Evolutionary conservation across 2,113 vertebrate species (phyloP).

Genomic region (Vombatus ursinus): DNA sequence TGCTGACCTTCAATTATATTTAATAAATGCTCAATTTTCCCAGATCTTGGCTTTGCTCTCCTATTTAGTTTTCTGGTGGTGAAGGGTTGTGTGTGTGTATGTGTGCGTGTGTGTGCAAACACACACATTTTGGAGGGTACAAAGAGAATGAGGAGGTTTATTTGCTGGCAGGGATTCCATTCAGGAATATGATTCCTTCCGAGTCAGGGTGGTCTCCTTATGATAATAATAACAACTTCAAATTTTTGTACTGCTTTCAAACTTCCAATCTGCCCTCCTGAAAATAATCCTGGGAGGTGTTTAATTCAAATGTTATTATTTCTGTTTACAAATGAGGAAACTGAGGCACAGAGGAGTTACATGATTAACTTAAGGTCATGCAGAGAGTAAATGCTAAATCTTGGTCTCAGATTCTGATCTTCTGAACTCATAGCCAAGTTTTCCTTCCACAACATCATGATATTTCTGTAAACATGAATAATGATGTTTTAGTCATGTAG

Average conservation of each 20-base stretch:
- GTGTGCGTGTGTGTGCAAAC: neutral
- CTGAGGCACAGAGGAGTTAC: neutral
- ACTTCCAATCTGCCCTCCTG: neutral
- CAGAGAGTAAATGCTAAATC: neutral
- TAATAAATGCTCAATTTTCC: conserved; percentile 5
- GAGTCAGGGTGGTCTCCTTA: conserved; percentile 5
- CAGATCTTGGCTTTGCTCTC: neutral
- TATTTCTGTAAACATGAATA: neutral
- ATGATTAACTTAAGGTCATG: neutral
- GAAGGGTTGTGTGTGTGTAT: neutral
- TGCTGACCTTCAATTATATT: neutral
- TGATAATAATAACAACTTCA: neutral
- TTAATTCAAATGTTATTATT: neutral
- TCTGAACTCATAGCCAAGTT: neutral
- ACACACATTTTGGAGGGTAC: neutral
- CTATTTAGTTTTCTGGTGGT: neutral
- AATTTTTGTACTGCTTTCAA: neutral
- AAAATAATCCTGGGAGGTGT: neutral
- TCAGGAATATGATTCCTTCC: neutral
- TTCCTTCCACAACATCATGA: neutral
- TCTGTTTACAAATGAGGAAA: neutral
- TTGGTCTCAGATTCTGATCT: neutral
- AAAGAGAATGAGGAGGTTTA: neutral
- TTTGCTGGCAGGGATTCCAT: neutral
- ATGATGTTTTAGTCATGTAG: neutral